Percentiles rank a stretch among this genome's conserved stretches.
Evolutionary conservation across 2,888 invertebrate genomes (phyloP).

Genomic region (Euzetes globulus): DNA sequence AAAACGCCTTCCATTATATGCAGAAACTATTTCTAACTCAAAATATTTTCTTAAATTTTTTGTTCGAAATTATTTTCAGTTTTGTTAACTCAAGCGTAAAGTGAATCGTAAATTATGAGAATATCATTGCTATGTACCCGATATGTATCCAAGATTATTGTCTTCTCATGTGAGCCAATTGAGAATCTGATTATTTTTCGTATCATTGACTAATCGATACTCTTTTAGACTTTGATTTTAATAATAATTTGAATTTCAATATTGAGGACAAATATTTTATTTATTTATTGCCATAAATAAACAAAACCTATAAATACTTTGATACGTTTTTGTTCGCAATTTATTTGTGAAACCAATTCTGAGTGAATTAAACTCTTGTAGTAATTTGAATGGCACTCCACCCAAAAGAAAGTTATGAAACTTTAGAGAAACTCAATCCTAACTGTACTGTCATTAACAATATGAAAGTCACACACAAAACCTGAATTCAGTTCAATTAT

Average conservation of each 20-base stretch:
- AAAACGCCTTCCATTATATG: background rate
- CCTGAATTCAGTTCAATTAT: too few species aligned
- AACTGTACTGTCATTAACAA: too few species aligned
- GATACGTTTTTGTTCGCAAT: background rate
- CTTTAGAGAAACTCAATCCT: background rate
- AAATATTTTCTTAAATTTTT: background rate
- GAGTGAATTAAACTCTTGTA: background rate
- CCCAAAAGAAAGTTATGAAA: constrained; percentile 1
- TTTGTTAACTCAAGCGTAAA: constrained; percentile 11
- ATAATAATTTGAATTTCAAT: background rate
- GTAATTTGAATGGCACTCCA: background rate
- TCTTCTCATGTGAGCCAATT: constrained; percentile 3
- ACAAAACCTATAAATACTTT: background rate
- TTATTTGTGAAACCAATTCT: background rate
- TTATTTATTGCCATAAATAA: background rate
- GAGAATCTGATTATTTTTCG: too few species aligned
- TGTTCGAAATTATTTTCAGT: background rate
- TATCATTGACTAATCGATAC: background rate
- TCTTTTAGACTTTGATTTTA: background rate
- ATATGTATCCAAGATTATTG: background rate
- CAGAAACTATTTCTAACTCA: background rate
- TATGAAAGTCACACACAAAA: too few species aligned
- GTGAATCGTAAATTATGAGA: background rate
- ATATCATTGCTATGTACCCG: background rate
- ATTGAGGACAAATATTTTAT: background rate